Evolutionary conservation across 2,888 invertebrate species (phyloP).

Genomic region (Xestobium rufovillosum): DNA sequence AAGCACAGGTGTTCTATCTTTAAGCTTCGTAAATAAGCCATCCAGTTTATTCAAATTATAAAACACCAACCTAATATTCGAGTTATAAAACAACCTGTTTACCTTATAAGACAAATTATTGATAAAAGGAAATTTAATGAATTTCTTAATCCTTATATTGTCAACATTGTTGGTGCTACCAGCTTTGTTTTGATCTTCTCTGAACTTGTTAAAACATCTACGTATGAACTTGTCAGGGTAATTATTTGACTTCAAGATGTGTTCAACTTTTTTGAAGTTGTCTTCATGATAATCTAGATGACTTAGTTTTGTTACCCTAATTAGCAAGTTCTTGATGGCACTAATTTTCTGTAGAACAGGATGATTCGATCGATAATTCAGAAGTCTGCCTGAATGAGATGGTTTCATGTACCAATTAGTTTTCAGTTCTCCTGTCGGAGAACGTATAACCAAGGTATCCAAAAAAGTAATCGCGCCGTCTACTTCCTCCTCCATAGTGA

Average conservation of each 20-base stretch:
- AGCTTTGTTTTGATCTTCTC: too few relatives aligned
- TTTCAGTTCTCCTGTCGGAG: slow-evolving; percentile 1
- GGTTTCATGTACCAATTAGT: slow-evolving; percentile 4
- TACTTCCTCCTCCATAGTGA: slow-evolving; percentile 7
- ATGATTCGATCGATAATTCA: slow-evolving; percentile 5
- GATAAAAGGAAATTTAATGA: slow-evolving; percentile 6
- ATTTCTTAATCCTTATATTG: too few relatives aligned
- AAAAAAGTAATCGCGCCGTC: slow-evolving; percentile 5
- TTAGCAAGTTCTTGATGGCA: neutral
- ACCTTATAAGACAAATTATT: slow-evolving; percentile 6
- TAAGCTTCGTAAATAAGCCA: slow-evolving; percentile 7
- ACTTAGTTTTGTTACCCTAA: slow-evolving; percentile 3
- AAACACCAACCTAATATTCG: neutral
- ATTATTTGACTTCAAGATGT: neutral
- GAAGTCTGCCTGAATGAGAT: neutral
- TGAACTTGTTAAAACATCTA: too few relatives aligned
- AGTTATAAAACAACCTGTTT: neutral
- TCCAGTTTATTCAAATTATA: slow-evolving; percentile 3
- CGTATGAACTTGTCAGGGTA: too few relatives aligned
- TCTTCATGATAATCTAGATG: neutral
- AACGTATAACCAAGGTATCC: slow-evolving; percentile 2
- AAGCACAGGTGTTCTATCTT: slow-evolving; percentile 8
- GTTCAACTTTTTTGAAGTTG: neutral
- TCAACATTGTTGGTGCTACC: too few relatives aligned
- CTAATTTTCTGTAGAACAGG: too few relatives aligned